A percentile compares a stretch with the other conserved stretches of the same genome.
Conservation (phyloP, 2,113 vertebrate species). For the Festucalex cinctus region DNA sequence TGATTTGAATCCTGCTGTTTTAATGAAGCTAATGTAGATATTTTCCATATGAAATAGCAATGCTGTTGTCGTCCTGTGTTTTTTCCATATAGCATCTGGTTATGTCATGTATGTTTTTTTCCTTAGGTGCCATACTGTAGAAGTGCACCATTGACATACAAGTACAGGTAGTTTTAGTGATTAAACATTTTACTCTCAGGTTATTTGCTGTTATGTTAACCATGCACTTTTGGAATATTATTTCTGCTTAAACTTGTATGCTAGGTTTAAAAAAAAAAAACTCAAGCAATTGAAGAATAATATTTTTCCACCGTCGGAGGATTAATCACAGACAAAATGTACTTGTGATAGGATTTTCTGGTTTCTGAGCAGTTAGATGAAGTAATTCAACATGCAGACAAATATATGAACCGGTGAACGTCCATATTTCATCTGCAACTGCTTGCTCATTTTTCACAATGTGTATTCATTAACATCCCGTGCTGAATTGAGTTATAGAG, state of each 20-base stretch:
- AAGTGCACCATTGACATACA: constrained; percentile 14
- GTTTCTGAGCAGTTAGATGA: constrained; percentile 60
- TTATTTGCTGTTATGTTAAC: constrained; percentile 40
- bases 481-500: constrained; percentile 61
- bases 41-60: constrained; percentile 46
- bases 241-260: constrained; percentile 26
- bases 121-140: neutral
- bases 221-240: constrained; percentile 37
- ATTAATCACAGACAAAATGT: constrained; percentile 67
- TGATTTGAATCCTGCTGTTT: constrained; percentile 50
- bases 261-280: constrained; percentile 35
- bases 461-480: constrained; percentile 58
- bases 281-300: constrained; percentile 53
- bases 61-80: constrained; percentile 3
- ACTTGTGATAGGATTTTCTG: constrained; percentile 43
- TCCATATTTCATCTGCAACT: constrained; percentile 67
- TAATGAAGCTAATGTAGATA: constrained; percentile 56
- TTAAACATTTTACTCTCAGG: constrained; percentile 43
- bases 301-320: constrained; percentile 46
- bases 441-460: constrained; percentile 63
- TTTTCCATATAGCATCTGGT: constrained; percentile 19
- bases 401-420: constrained; percentile 60
- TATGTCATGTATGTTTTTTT: neutral
- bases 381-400: constrained; percentile 65
- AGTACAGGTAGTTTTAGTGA: constrained; percentile 38